Percentiles rank a stretch among this genome's conserved stretches.
These are phyloP conservation scores for Cantharis rustica DNA, from an alignment of 2,888 invertebrate genomes.

Conservation along the genomic window DNA sequence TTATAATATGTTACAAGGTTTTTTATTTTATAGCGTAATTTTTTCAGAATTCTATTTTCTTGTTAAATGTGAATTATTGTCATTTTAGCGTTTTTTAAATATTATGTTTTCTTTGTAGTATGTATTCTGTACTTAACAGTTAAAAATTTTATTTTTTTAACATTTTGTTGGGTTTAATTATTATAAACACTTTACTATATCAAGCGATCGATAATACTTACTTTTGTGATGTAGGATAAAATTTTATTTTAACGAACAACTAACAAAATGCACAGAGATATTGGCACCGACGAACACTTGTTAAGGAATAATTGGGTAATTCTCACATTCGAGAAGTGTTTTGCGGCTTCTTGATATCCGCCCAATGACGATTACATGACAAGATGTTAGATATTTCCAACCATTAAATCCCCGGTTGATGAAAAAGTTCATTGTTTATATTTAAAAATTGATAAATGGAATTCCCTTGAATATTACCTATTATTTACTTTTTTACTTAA, in stretches of 20 bases:
- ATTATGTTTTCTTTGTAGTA: too few species aligned
- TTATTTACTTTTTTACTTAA: background rate
- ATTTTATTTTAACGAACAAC: background rate
- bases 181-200: background rate
- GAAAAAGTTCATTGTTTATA: background rate
- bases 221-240: background rate
- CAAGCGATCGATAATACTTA: background rate
- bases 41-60: too few species aligned
- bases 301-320: background rate
- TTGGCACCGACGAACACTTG: background rate
- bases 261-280: background rate
- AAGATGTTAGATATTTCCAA: background rate
- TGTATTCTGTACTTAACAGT: too few species aligned
- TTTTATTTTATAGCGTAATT: too few species aligned
- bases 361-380: background rate
- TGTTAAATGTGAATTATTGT: too few species aligned
- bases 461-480: background rate
- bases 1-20: too few species aligned
- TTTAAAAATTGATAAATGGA: background rate
- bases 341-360: background rate
- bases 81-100: too few species aligned
- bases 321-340: background rate
- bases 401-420: background rate
- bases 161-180: too few species aligned
- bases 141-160: too few species aligned